Evolutionary conservation across 2,888 invertebrate species (phyloP), one percentile per base, ranked within the genome.

Genomic region (Coronaproctus castanopsis): DNA sequence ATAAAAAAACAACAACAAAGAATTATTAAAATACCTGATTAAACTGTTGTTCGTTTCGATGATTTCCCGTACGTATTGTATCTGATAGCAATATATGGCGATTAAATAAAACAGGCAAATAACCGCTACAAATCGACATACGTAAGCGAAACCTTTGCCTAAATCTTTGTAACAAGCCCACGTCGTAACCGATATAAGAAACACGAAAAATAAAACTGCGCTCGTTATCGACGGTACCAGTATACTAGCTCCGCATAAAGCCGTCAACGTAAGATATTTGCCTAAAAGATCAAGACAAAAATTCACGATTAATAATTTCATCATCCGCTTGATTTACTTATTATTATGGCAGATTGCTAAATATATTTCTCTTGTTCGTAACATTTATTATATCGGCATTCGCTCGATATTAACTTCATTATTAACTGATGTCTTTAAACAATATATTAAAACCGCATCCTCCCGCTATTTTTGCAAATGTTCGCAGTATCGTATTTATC

Each of bases 151-250:
- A n/a, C 81, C 83, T 63, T 78, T 77, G 65, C 81, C 80, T 62
- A 93, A 75, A 61, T 84, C 80, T 66, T 78, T 80, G 68, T 85
- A 86, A 66, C 85, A 81, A 21, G 90, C 82, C 87, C 91, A 88
- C 75, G 87, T 87, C 1, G 91, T 90, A 59, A 87, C 85, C 23
- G 85, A 79, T 19, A 80, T 79, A 69, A 96, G 77, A 72, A 95
- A 95, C 60, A 85, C 77, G 58, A 92, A 68, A 73, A 88, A 93
- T 73, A 96, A 95, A 53, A 92, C 77, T 10, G 84, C 85, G 51
- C 87, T 87, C 21, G 83, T 80, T 24, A 87, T 75, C 58, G 90
- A 89, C 1, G 95, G 95, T 52, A 84, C 79, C 69, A 90, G 74
- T 62, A 85, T 81, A 1, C 85, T 86, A 8, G 82, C 80, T 64